Evolutionary conservation across 2,888 invertebrate genomes (phyloP), one percentile per base, ranked within the genome.

Genomic region (Nemotelus nigrinus): DNA sequence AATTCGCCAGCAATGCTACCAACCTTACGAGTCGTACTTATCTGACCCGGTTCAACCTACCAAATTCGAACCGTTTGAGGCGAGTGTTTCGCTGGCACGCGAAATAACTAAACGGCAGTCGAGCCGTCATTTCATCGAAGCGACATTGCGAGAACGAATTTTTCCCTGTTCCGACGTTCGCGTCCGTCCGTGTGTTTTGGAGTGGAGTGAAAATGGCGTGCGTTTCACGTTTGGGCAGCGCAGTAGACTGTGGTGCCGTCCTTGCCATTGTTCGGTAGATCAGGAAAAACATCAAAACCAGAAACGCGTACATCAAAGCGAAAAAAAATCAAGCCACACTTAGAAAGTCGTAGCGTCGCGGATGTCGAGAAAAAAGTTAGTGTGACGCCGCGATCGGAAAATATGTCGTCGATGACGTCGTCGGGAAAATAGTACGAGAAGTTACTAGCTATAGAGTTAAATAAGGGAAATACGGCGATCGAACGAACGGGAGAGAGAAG

Each of bases 131-230:
- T 72, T 72, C 72, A 71, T 57, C 39, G 55, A 2, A 58, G 58
- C 41, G 45, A 47, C 50, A 60, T 58, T 41, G 47, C 5, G 60
- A 39, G 47, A 71, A 44, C 68, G 68, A 72, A 45, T 47, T 72
- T 25, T 47, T 25, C 39, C 25, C 60, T 8, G 47, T 47, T 60
- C 43, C 74, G 74, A 48, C 74, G 74, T 25, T 45, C 60, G 74
- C 50, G 72, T 58, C 58, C 25, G 25, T 25, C 25, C 25, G 25
- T 60, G 74, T 74, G 70, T 70, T 70, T 55, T 70, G 55, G 70
- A 70, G 53, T 47, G 71, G 44, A 71, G 70, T 68, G 53, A 74
- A 74, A 74, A 74, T 74, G 74, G 74, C 74, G 74, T 74, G 74
- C 60, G 74, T 74, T 60, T 74, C 60, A 63, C 60, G 47, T 74